Evolutionary conservation across 30 jellyfish, hydroid and myxozoan species (phyloP), one percentile per base, ranked within the genome.

Genomic region (Pseudorhiza aurosa): DNA sequence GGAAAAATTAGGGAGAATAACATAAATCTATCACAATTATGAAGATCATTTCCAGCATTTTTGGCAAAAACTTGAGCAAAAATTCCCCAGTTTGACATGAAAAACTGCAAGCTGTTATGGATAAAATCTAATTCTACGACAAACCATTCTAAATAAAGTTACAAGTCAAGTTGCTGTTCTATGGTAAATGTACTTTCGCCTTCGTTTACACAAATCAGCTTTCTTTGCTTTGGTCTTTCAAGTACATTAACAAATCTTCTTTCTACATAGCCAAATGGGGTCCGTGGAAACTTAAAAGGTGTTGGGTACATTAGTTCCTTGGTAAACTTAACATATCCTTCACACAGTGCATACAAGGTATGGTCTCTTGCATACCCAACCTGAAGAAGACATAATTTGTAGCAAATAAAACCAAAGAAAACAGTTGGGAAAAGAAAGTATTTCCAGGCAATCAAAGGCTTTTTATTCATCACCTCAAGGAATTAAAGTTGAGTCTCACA

Each of bases 351-450:
- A 64, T 36, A 91, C 31, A 92, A 56, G 8, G 96, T 69, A 43
- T 92, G 98, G 49, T 92, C 98, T 39, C 95, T 72, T 22, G 93
- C 96, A 65, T 71, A 74, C 32, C 91, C 96, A 64, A 92, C 98
- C 98, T 92, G 26, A 26, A 49, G 25, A 27, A 68, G 17, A n/a
- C n/a, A n/a, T n/a, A n/a, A 3, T n/a, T 10, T n/a, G n/a, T n/a
- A n/a, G n/a, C n/a, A n/a, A 53, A 53, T n/a, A 53, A 39, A 39
- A 42, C 45, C 18, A 36, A 45, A 42, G 51, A 39, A 12, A 39
- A 5, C 12, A 39, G 12, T 39, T 39, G 7, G 7, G 50, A 39
- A 12, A 39, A 39, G 50, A 12, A 5, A 39, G 7, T 39, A n/a
- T n/a, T n/a, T n/a, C n/a, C n/a, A n/a, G n/a, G n/a, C n/a, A n/a